These are phyloP conservation scores for Sebastolobus altivelis DNA, from an alignment of 2,797 vertebrate species.

Conservation along the genomic window DNA sequence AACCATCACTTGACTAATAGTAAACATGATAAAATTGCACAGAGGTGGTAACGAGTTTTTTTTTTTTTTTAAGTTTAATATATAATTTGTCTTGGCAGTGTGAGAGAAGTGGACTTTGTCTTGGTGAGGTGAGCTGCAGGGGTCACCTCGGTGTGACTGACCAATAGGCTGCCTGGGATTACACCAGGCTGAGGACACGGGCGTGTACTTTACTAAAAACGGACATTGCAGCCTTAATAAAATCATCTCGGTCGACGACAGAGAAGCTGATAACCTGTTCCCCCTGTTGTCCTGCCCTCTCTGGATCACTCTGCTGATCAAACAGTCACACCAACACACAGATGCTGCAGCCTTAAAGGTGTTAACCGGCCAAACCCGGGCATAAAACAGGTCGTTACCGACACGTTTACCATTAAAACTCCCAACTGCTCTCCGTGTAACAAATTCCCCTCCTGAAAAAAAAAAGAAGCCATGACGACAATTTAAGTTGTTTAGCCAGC, in stretches of 20 bases:
- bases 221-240: not conserved
- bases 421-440: not conserved
- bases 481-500: conserved; percentile 34
- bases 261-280: not conserved
- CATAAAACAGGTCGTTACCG: not conserved
- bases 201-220: not conserved
- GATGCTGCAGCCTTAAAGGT: conserved; percentile 61
- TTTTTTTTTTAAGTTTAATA: not conserved
- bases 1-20: not conserved
- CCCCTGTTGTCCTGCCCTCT: conserved; percentile 9
- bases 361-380: conserved; percentile 42
- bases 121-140: not conserved
- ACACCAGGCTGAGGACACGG: not conserved
- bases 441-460: not conserved
- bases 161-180: conserved; percentile 47
- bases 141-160: conserved; percentile 18
- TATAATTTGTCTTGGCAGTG: not conserved
- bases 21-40: not conserved
- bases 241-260: not conserved
- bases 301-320: conserved; percentile 18
- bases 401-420: not conserved
- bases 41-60: not conserved
- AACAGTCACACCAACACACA: conserved; percentile 56
- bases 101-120: conserved; percentile 60
- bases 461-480: not conserved